Conservation (phyloP, 2,113 vertebrate species). For the Thamnophis sirtalis region DNA sequence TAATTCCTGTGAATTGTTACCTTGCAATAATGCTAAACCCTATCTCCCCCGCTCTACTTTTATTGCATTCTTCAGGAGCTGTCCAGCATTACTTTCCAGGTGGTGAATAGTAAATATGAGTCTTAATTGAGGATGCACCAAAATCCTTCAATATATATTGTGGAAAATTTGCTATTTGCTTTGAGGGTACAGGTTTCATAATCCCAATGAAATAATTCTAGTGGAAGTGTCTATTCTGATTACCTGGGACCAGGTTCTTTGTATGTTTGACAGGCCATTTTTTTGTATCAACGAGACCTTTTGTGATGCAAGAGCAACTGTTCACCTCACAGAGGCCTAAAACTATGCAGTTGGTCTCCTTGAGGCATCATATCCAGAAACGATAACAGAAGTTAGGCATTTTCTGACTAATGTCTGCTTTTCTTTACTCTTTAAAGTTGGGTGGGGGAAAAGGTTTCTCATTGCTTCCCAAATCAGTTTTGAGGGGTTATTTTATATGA, state of each 20-base stretch:
- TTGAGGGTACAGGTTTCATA: not conserved
- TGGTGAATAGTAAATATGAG: not conserved
- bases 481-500: not conserved
- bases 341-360: not conserved
- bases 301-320: not conserved
- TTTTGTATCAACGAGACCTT: not conserved
- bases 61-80: not conserved
- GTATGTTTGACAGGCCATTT: not conserved
- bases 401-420: not conserved
- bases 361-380: not conserved
- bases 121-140: not conserved
- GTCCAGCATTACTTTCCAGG: not conserved
- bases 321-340: not conserved
- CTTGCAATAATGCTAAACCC: not conserved
- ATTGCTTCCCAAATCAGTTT: not conserved
- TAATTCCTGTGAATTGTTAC: not conserved
- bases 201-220: not conserved
- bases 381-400: not conserved
- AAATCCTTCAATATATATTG: not conserved
- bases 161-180: not conserved
- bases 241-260: not conserved
- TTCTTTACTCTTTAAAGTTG: not conserved
- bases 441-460: not conserved
- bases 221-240: not conserved
- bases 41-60: not conserved